Evolutionary conservation across 2,797 vertebrate genomes (phyloP), one percentile per base, ranked within the genome.

Genomic region (Rhinatrema bivittatum): DNA sequence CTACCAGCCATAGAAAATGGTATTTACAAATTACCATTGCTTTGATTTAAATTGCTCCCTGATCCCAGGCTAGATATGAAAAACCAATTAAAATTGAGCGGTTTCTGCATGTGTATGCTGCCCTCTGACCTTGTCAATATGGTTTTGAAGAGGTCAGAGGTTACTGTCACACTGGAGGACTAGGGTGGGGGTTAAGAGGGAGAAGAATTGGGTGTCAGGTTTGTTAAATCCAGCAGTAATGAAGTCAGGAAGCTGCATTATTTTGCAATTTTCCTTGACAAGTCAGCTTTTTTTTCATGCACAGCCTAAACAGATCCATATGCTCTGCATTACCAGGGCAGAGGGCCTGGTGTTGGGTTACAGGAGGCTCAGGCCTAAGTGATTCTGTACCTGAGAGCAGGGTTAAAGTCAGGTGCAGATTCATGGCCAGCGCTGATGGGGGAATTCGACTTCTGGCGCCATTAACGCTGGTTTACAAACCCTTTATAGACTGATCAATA

Each of bases 241-340:
- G 63, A 68, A 75, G 65, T 65, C 60, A 38, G 24, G 37, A 18
- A 1, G 48, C 60, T 62, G 64, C 60, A 61, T 53, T 50, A 64
- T 54, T 16, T 42, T 57, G 48, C 50, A 36, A 27, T 58, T 42
- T 46, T 39, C 36, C 44, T 41, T 42, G 55, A 36, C 42, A 50
- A 34, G 29, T 24, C 32, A 24, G 17, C n/a, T n/a, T n/a, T n/a
- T n/a, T n/a, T n/a, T n/a, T n/a, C 18, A 50, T 46, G 10, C 44
- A 49, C 57, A 71, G 77, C 66, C 71, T 68, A 60, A 73, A 55
- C 62, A 70, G 62, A 86, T 87, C 85, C 49, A 85, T 85, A 78
- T 6, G 5, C 21, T 31, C 58, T 70, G 70, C 84, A 84, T 86
- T 85, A 85, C 70, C 45, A 37, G 58, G 48, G 50, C 62, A 29